Evolutionary conservation across 2,797 vertebrate genomes (phyloP), one percentile per base, ranked within the genome.

Genomic region (Sorex maritimensis): DNA sequence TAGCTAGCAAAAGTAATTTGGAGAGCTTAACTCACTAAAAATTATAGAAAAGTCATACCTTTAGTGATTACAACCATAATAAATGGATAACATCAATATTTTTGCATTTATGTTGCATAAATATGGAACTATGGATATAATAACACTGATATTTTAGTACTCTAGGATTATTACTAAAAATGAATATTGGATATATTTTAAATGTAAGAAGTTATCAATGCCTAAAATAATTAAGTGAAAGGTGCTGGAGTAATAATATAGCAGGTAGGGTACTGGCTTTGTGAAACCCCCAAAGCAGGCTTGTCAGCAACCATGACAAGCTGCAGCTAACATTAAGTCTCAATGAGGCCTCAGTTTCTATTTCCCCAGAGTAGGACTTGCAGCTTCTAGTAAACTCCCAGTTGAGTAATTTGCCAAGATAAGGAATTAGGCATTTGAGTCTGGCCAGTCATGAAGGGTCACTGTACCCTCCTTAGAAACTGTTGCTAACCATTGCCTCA

Each of bases 141-240:
- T 71, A 88, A 44, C 6, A 52, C 55, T 52, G 30, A 61, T 34
- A 63, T 86, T 71, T 85, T 84, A 58, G 14, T 52, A 69, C 9
- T 46, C 67, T 83, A 83, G 7, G 73, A 90, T 74, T 73, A 81
- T 4, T 78, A 58, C 44, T 75, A 52, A 24, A 84, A 81, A 91
- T n/a, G 30, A 72, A 41, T 46, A 67, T 52, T 69, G 68, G 71
- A 21, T 87, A 34, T 79, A 63, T 74, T 65, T 83, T 38, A 86
- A 83, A n/a, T 17, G 5, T 75, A 67, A 88, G 7, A 77, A 85
- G 23, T 17, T 21, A 72, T 67, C 49, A n/a, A 52, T 81, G n/a
- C 85, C 61, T 26, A 34, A 72, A 71, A 88, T 38, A 5, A 19
- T 21, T 24, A 44, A 90, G 23, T 63, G 19, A 34, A 19, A 75